phyloP scores from a whole-genome alignment of 1,140 invertebrate species.

The Galendromus occidentalis region DNA sequence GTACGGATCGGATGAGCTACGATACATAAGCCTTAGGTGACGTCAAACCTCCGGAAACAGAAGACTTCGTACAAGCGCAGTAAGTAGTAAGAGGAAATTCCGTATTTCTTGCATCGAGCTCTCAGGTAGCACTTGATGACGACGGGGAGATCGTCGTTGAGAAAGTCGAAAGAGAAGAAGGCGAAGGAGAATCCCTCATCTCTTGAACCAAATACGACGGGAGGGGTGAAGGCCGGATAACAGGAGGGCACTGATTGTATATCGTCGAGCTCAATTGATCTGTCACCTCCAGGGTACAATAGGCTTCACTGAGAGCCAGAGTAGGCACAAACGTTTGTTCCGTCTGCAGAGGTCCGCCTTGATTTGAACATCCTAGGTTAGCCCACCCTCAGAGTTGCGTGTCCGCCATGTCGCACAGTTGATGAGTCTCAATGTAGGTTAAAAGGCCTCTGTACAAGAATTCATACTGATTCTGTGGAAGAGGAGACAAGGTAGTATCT shows the following conservation, averaged over 20 bases:
- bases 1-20: too few species aligned
- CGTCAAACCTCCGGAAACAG: too few species aligned
- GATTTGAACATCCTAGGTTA: constrained; percentile 12
- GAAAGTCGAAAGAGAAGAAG: not conserved
- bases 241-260: too few species aligned
- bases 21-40: too few species aligned
- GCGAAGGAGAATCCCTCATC: not conserved
- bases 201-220: too few species aligned
- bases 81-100: too few species aligned
- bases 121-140: not conserved
- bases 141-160: not conserved
- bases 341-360: not conserved
- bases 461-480: constrained; percentile 67
- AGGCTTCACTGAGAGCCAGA: too few species aligned
- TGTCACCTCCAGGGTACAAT: too few species aligned
- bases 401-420: constrained; percentile 22
- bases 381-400: constrained; percentile 20
- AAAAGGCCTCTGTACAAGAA: constrained; percentile 70
- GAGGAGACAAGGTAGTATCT: constrained; percentile 21
- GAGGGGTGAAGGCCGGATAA: too few species aligned
- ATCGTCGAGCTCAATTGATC: too few species aligned
- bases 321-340: too few species aligned
- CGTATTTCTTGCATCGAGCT: not conserved
- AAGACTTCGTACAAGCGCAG: too few species aligned
- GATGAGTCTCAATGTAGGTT: constrained; percentile 51